phyloP scores from a whole-genome alignment of 2,797 vertebrate species.

The Catostomus latipinnis region DNA sequence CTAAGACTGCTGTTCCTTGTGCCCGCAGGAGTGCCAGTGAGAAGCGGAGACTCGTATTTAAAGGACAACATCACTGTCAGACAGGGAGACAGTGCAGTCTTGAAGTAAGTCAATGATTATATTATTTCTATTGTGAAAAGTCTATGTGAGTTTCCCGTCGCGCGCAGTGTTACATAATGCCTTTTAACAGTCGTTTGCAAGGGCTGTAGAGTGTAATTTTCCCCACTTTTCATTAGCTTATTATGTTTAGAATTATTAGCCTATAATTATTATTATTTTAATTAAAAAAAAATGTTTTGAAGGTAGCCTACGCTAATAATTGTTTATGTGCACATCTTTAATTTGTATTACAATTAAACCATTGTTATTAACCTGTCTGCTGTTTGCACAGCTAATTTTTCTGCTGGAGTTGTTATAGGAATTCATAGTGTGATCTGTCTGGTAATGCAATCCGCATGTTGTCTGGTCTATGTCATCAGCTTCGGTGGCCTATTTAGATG shows the following conservation, averaged over 20 bases:
- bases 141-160: neutral
- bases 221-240: too few relatives aligned
- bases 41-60: conserved; percentile 93
- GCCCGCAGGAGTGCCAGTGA: conserved; percentile 97
- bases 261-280: too few relatives aligned
- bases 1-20: conserved; percentile 99
- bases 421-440: conserved; percentile 20
- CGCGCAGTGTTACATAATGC: too few relatives aligned
- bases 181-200: neutral
- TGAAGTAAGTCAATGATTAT: conserved; percentile 85
- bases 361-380: conserved; percentile 10
- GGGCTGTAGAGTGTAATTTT: neutral
- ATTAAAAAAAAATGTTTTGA: neutral
- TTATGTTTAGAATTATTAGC: too few relatives aligned
- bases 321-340: neutral
- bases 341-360: neutral
- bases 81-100: conserved; percentile 94
- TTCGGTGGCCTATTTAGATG: conserved; percentile 36
- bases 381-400: conserved; percentile 13
- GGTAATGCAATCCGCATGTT: conserved; percentile 26
- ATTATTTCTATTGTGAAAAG: neutral
- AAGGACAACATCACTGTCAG: conserved; percentile 99
- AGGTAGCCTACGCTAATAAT: neutral
- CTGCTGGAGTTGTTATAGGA: conserved; percentile 29
- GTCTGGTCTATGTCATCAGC: conserved; percentile 22